Evolutionary conservation across 2,113 vertebrate genomes (phyloP).

Genomic region (Cephalopterus ornatus): DNA sequence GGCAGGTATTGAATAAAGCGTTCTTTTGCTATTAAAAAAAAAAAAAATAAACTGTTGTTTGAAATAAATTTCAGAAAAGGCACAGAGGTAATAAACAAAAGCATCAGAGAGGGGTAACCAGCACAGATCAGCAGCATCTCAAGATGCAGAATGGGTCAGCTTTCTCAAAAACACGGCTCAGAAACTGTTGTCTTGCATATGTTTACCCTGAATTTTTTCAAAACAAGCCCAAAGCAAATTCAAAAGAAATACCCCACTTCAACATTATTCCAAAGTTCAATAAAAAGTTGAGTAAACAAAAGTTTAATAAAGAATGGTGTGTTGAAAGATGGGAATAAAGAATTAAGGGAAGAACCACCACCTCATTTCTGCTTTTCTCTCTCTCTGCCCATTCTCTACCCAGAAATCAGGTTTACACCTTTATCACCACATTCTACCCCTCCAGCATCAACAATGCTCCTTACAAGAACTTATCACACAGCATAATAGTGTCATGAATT

Average conservation of each 20-base stretch:
- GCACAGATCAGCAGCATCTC: neutral
- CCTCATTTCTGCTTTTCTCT: neutral
- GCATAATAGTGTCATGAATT: neutral
- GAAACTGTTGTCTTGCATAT: neutral
- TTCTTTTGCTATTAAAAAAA: neutral
- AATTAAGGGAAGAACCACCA: neutral
- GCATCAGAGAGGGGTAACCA: neutral
- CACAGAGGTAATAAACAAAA: neutral
- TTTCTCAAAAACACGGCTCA: neutral
- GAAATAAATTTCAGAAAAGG: neutral
- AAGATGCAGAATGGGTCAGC: neutral
- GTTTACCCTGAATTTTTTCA: neutral
- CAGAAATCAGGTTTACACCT: neutral
- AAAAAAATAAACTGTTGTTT: neutral
- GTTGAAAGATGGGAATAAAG: neutral
- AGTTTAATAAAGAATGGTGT: neutral
- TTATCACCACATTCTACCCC: neutral
- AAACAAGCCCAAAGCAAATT: neutral
- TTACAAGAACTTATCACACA: neutral
- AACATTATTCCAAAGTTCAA: neutral
- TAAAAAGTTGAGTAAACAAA: neutral
- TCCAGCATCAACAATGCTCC: neutral
- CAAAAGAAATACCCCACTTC: neutral
- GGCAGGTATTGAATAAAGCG: neutral
- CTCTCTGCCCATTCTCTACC: neutral